Evolutionary conservation across 2,797 vertebrate species (phyloP).

Genomic region (Petrocephalus schoutedeni): DNA sequence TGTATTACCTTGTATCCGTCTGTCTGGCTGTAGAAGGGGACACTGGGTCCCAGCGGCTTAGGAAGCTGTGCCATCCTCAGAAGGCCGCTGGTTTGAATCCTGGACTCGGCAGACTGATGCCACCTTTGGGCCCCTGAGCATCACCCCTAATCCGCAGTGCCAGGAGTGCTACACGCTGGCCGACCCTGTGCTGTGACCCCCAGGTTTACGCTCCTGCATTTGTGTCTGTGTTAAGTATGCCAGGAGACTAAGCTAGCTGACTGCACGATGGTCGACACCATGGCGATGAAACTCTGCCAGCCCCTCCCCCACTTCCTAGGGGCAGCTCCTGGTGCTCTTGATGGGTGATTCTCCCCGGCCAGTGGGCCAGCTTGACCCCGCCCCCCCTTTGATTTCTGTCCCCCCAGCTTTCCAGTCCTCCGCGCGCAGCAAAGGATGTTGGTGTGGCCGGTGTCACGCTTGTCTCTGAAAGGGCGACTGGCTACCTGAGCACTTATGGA

Average conservation of each 20-base stretch:
- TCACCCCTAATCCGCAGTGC: background rate
- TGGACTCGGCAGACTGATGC: too few species aligned
- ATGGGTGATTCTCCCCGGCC: background rate
- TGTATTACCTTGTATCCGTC: slow-evolving; percentile 2
- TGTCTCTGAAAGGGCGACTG: background rate
- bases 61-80: background rate
- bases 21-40: background rate
- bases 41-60: background rate
- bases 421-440: too few species aligned
- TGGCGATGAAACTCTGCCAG: background rate
- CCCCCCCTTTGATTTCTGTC: background rate
- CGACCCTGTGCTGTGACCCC: background rate
- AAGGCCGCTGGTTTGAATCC: background rate
- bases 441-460: too few species aligned
- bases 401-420: background rate
- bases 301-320: too few species aligned
- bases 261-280: background rate
- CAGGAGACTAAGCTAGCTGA: background rate
- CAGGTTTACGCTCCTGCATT: background rate
- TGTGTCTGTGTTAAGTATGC: background rate
- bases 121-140: background rate
- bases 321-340: background rate
- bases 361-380: background rate
- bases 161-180: background rate
- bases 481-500: background rate